phyloP scores from a whole-genome alignment of 1,140 invertebrate genomes.

The Campodea augens region DNA sequence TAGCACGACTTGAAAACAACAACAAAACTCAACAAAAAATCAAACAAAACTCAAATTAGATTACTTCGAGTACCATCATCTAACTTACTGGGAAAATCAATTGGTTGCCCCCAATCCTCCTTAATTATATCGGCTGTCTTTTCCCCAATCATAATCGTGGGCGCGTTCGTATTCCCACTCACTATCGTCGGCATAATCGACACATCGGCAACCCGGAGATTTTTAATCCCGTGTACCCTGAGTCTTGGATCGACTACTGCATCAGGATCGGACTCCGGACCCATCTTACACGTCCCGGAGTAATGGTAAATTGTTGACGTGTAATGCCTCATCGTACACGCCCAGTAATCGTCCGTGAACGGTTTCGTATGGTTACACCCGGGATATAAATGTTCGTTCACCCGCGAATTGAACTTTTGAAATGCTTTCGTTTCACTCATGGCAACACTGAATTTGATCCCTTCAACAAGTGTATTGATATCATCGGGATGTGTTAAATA shows the following conservation, averaged over 20 bases:
- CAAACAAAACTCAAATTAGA: too few relatives aligned
- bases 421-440: conserved; percentile 52
- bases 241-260: conserved; percentile 74
- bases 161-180: conserved; percentile 66
- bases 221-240: conserved; percentile 54
- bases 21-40: too few relatives aligned
- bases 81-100: background rate
- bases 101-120: conserved; percentile 37
- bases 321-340: conserved; percentile 63
- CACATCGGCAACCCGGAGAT: conserved; percentile 63
- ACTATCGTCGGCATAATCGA: conserved; percentile 68
- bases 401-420: conserved; percentile 20
- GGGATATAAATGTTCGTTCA: conserved; percentile 30
- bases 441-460: conserved; percentile 55
- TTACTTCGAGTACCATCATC: too few relatives aligned
- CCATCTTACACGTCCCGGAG: conserved; percentile 83
- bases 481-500: conserved; percentile 66
- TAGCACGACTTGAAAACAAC: too few relatives aligned
- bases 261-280: conserved; percentile 55
- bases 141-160: conserved; percentile 66
- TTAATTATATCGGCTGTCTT: conserved; percentile 67
- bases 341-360: conserved; percentile 55
- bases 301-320: conserved; percentile 71
- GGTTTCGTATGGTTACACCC: conserved; percentile 41
- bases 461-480: conserved; percentile 58